phyloP scores from a whole-genome alignment of 2,888 invertebrate species.

The Caenorhabditis zanzibari region DNA sequence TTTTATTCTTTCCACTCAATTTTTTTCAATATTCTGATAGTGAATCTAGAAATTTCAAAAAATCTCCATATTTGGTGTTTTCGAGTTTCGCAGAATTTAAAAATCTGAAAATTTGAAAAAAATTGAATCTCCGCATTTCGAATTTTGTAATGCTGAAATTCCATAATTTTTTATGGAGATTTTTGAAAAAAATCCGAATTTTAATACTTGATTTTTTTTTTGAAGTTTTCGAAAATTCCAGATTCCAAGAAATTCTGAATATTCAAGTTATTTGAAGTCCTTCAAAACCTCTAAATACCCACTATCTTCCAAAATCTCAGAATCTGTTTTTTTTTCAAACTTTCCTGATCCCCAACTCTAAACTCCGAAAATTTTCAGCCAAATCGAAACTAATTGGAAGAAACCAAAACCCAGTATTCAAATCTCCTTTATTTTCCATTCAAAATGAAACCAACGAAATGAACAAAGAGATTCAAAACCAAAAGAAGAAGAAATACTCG shows the following conservation, averaged over 20 bases:
- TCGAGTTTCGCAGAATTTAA: too few relatives aligned
- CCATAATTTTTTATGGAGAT: too few relatives aligned
- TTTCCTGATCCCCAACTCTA: not conserved
- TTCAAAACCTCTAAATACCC: too few relatives aligned
- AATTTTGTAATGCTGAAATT: too few relatives aligned
- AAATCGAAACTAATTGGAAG: not conserved
- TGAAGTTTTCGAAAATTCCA: not conserved
- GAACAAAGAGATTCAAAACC: conserved; percentile 17
- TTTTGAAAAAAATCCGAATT: too few relatives aligned
- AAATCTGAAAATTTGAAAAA: too few relatives aligned
- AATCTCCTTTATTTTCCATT: not conserved
- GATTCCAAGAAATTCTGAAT: not conserved
- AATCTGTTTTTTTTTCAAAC: conserved; percentile 2
- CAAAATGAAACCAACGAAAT: conserved; percentile 31
- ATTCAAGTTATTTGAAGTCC: not conserved
- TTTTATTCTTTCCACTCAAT: too few relatives aligned
- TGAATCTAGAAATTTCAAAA: too few relatives aligned
- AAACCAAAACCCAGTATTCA: not conserved
- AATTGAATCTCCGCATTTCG: too few relatives aligned
- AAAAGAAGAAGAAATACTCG: conserved; percentile 58
- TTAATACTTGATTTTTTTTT: too few relatives aligned
- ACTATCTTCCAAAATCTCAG: not conserved
- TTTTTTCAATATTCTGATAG: too few relatives aligned
- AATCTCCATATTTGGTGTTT: too few relatives aligned
- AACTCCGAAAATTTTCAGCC: not conserved